Evolutionary conservation across 1,140 invertebrate species (phyloP).

Genomic region (Sipha flava): DNA sequence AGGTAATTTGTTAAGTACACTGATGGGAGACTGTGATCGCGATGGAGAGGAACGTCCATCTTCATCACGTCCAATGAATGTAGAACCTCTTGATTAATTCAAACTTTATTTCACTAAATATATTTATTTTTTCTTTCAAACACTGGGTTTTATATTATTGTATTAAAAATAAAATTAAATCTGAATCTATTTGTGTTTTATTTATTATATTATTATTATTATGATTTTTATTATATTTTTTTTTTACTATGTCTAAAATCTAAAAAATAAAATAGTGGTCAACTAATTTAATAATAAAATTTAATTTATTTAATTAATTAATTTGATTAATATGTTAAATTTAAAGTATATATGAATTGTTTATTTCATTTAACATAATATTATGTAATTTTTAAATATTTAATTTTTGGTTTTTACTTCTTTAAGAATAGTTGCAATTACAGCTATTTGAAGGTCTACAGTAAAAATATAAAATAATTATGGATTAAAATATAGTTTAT

Average conservation of each 20-base stretch:
- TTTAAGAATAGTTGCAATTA: not conserved
- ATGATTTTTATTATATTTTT: too few species aligned
- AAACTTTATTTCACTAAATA: not conserved
- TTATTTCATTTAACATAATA: not conserved
- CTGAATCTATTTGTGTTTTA: not conserved
- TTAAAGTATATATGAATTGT: not conserved
- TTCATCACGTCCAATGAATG: constrained; percentile 5
- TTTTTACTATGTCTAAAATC: not conserved
- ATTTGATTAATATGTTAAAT: not conserved
- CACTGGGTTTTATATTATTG: not conserved
- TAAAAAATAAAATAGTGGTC: not conserved
- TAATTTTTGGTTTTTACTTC: not conserved
- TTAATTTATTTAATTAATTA: too few species aligned
- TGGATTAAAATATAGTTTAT: not conserved
- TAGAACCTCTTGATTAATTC: constrained; percentile 22
- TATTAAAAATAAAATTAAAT: not conserved
- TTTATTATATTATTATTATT: not conserved
- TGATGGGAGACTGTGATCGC: constrained; percentile 1
- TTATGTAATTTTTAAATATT: not conserved
- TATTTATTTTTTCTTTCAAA: not conserved
- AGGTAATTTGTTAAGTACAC: constrained; percentile 17
- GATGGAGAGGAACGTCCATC: constrained; percentile 14
- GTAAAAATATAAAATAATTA: not conserved
- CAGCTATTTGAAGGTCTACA: not conserved
- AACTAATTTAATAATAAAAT: not conserved